Evolutionary conservation across 1,140 invertebrate genomes (phyloP).

Genomic region (Cardiocondyla obscurior): DNA sequence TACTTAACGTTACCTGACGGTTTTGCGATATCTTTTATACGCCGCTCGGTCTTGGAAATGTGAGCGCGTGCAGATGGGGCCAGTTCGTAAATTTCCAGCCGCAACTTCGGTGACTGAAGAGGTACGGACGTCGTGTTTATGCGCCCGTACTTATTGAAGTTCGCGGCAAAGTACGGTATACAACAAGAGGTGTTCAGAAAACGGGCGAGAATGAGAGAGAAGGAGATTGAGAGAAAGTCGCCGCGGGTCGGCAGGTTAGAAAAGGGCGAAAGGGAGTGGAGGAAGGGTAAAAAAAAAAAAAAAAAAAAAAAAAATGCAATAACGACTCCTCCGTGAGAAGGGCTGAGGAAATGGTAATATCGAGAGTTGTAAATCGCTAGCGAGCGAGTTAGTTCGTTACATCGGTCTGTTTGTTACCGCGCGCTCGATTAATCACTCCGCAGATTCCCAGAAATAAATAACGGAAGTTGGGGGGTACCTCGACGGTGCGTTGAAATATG

Average conservation of each 20-base stretch:
- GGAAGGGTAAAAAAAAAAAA: too few relatives aligned
- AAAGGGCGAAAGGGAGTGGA: neutral
- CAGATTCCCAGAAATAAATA: conserved; percentile 54
- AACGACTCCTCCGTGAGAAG: conserved; percentile 30
- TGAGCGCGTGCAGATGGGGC: neutral
- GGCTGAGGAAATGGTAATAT: conserved; percentile 51
- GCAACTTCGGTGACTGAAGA: neutral
- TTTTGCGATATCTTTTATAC: too few relatives aligned
- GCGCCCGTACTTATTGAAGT: conserved; percentile 31
- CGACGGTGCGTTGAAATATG: conserved; percentile 15
- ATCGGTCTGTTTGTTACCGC: conserved; percentile 52
- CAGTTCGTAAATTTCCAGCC: conserved; percentile 31
- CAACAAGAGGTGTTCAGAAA: neutral
- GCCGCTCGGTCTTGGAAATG: neutral
- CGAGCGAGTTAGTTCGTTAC: conserved; percentile 55
- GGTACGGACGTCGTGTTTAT: conserved; percentile 39
- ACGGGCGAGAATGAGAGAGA: neutral
- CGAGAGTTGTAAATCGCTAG: conserved; percentile 54
- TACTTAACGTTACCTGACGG: neutral
- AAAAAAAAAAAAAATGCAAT: conserved; percentile 58
- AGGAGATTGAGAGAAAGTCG: neutral
- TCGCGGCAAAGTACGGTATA: conserved; percentile 20
- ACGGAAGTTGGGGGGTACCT: conserved; percentile 43
- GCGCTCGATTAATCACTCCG: conserved; percentile 49
- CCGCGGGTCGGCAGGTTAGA: neutral